Conservation (phyloP, 2,797 vertebrate genomes). For the Pipistrellus pipistrellus region DNA sequence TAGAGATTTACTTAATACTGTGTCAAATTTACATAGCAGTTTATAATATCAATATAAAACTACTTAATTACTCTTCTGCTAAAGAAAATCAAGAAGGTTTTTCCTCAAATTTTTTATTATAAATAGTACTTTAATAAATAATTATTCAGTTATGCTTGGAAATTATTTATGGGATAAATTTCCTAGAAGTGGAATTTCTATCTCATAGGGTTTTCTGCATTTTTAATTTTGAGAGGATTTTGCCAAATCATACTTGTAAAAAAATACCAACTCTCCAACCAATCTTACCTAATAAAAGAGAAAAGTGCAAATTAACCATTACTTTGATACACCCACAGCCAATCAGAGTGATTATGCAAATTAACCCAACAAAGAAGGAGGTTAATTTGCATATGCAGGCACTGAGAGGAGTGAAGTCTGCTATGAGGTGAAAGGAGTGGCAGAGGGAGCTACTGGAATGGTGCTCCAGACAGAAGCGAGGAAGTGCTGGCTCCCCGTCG, state of each 20-base stretch:
- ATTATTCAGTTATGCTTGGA: constrained; percentile 10
- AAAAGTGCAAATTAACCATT: too few relatives aligned
- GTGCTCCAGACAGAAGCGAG: too few relatives aligned
- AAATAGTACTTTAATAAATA: not conserved
- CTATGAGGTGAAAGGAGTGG: too few relatives aligned
- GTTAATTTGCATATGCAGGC: too few relatives aligned
- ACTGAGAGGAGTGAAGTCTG: too few relatives aligned
- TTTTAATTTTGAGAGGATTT: constrained; percentile 42
- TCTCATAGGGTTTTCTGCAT: not conserved
- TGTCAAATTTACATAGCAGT: not conserved
- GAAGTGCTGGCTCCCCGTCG: fast-evolving
- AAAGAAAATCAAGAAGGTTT: not conserved
- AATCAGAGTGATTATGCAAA: too few relatives aligned
- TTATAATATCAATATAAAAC: not conserved
- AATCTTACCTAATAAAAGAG: not conserved
- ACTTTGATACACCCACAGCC: too few relatives aligned
- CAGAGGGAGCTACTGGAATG: too few relatives aligned
- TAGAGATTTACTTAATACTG: not conserved
- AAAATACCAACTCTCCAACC: not conserved
- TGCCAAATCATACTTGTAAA: constrained; percentile 30
- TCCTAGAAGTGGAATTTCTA: constrained; percentile 32
- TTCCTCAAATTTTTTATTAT: not conserved
- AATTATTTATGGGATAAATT: not conserved
- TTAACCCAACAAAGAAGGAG: too few relatives aligned
- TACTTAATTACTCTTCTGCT: not conserved